Conservation (phyloP, 2,113 vertebrate species). For the Osmerus eperlanus region DNA sequence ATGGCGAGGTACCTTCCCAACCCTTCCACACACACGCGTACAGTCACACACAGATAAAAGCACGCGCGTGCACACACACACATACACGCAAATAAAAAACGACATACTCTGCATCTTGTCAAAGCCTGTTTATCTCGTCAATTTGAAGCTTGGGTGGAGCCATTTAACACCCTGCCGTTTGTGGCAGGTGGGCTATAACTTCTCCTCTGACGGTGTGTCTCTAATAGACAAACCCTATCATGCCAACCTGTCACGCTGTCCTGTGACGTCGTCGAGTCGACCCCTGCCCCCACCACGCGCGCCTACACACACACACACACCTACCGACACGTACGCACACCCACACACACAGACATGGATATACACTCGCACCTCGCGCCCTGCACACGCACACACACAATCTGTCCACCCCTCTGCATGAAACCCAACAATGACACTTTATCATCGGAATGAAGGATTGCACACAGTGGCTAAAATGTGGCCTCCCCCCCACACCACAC, state of each 20-base stretch:
- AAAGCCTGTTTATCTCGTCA: background rate
- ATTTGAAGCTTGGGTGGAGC: background rate
- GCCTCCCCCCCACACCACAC: background rate
- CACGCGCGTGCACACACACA: background rate
- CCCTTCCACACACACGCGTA: background rate
- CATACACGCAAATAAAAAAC: background rate
- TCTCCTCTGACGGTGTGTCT: background rate
- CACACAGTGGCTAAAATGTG: background rate
- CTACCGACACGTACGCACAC: constrained; percentile 3
- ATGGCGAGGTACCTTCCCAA: background rate
- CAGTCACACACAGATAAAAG: background rate
- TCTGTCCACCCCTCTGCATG: background rate
- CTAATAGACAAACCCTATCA: background rate
- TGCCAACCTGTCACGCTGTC: background rate
- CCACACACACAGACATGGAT: background rate
- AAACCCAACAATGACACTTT: constrained; percentile 4
- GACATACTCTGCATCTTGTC: background rate
- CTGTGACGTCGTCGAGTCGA: background rate
- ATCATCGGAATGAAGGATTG: background rate
- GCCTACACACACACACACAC: background rate
- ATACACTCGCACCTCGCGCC: no score
- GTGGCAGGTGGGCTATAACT: constrained; percentile 1
- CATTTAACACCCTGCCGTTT: background rate
- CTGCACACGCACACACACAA: constrained; percentile 11
- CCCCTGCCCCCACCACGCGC: background rate